Evolutionary conservation across 1,140 invertebrate species (phyloP), one percentile per base, ranked within the genome.

Genomic region (Listronotus bonariensis): DNA sequence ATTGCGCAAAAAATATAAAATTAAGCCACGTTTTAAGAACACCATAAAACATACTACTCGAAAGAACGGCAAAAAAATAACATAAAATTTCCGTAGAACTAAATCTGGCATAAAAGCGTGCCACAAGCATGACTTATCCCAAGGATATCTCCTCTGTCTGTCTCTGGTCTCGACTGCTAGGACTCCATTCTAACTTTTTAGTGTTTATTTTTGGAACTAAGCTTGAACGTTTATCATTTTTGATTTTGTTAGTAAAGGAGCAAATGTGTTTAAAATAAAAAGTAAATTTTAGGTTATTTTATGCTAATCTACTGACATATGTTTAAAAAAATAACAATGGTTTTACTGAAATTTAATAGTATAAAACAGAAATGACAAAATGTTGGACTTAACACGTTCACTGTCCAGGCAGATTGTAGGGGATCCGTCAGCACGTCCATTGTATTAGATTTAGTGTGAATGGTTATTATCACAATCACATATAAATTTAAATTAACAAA

Each of bases 51-150:
- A 53, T 11, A 36, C 12, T 6, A 15, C 42, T 8, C 5, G 15
- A 34, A 34, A 36, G 5, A 18, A 53, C 7, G 20, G n/a, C 14
- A 34, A 53, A 53, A 12, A 15, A 26, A 41, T 26, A 17, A 12
- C 36, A 42, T 55, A 55, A 55, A 40, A 62, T 54, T 43, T 49
- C 49, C 59, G 53, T 62, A 38, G 49, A 62, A 63, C 61, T 63
- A 63, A 63, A 63, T 63, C 61, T 63, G 61, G 61, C 52, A 43
- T 55, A 18, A 54, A 63, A 63, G 61, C 61, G 61, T 63, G 61
- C 61, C 45, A 55, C 40, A 38, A 32, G 49, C 52, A 61, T 61
- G 48, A 59, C 57, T 59, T 49, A 49, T 49, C 45, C 40, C 52
- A 55, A 63, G 61, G 52, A 51, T 56, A 63, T 63, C 51, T 63